phyloP scores from a whole-genome alignment of 2,797 vertebrate genomes.

The Craterocephalus amniculus region DNA sequence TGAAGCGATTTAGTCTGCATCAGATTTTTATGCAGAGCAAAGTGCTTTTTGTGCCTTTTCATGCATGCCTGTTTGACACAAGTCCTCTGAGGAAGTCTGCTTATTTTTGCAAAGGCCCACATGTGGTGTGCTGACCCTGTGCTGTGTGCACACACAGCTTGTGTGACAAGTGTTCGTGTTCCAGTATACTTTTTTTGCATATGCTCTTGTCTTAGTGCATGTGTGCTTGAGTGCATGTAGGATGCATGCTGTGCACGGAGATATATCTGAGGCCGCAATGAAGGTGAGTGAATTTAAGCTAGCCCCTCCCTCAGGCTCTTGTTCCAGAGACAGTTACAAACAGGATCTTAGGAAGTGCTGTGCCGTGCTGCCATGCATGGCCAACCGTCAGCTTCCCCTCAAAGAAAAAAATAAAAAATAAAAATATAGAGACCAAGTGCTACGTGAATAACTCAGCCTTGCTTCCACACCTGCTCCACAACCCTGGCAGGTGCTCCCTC shows the following conservation, averaged over 20 bases:
- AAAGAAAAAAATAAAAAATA: slow-evolving; percentile 70
- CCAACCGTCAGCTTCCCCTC: slow-evolving; percentile 65
- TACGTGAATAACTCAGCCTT: slow-evolving; percentile 68
- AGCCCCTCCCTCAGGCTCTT: slow-evolving; percentile 77
- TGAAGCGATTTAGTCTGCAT: slow-evolving; percentile 63
- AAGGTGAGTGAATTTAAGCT: slow-evolving; percentile 83
- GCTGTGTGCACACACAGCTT: slow-evolving; percentile 57
- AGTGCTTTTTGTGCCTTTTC: slow-evolving; percentile 70
- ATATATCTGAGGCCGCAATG: slow-evolving; percentile 71
- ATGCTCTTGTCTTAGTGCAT: slow-evolving; percentile 39
- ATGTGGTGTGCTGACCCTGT: slow-evolving; percentile 68
- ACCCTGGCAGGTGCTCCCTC: slow-evolving; percentile 56
- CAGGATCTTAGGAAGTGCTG: slow-evolving; percentile 76
- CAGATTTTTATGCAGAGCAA: slow-evolving; percentile 62
- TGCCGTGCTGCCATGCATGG: slow-evolving; percentile 73
- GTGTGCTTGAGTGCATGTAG: slow-evolving; percentile 59
- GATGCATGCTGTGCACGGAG: slow-evolving; percentile 60
- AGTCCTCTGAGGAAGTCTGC: slow-evolving; percentile 67
- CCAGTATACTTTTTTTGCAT: slow-evolving; percentile 20
- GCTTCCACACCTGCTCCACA: slow-evolving; percentile 49
- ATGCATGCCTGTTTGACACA: slow-evolving; percentile 69
- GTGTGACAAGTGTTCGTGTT: slow-evolving; percentile 30
- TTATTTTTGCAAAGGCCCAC: slow-evolving; percentile 71
- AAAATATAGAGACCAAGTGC: slow-evolving; percentile 55
- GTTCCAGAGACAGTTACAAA: slow-evolving; percentile 84